A percentile compares a stretch with the other conserved stretches of the same genome.
phyloP scores from a whole-genome alignment of 2,888 invertebrate species.

The Tetheella fluctuosa region DNA sequence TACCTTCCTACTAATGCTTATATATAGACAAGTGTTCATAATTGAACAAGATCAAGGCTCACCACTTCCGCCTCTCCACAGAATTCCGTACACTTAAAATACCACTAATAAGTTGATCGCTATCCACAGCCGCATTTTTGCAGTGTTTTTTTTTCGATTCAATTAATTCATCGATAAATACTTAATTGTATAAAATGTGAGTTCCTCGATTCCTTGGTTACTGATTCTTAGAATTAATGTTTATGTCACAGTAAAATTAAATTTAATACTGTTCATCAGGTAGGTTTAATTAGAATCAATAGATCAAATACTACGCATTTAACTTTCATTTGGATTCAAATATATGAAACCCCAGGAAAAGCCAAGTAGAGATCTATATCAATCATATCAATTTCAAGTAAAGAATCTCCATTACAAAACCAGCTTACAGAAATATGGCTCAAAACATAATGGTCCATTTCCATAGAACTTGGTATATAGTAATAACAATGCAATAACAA shows the following conservation, averaged over 20 bases:
- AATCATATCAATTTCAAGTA: neutral
- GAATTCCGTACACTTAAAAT: slow-evolving; percentile 54
- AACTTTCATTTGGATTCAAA: no score
- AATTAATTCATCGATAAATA: slow-evolving; percentile 4
- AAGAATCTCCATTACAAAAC: neutral
- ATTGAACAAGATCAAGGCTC: slow-evolving; percentile 74
- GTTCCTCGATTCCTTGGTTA: neutral
- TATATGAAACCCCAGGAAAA: no score
- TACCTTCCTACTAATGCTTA: slow-evolving; percentile 19
- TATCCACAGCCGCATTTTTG: slow-evolving; percentile 49
- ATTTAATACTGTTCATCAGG: neutral
- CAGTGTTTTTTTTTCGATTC: slow-evolving; percentile 2
- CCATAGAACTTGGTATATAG: neutral
- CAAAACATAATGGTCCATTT: neutral
- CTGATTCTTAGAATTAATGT: neutral
- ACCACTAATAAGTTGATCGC: slow-evolving; percentile 32
- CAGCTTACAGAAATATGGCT: neutral
- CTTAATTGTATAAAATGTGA: neutral
- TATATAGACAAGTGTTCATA: slow-evolving; percentile 27
- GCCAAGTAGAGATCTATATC: neutral
- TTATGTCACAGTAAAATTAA: neutral
- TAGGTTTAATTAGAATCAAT: neutral
- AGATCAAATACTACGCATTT: no score
- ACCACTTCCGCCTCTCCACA: slow-evolving; percentile 73
- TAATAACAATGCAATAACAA: neutral